Evolutionary conservation across 2,797 vertebrate species (phyloP).

Genomic region (Etheostoma perlongum): DNA sequence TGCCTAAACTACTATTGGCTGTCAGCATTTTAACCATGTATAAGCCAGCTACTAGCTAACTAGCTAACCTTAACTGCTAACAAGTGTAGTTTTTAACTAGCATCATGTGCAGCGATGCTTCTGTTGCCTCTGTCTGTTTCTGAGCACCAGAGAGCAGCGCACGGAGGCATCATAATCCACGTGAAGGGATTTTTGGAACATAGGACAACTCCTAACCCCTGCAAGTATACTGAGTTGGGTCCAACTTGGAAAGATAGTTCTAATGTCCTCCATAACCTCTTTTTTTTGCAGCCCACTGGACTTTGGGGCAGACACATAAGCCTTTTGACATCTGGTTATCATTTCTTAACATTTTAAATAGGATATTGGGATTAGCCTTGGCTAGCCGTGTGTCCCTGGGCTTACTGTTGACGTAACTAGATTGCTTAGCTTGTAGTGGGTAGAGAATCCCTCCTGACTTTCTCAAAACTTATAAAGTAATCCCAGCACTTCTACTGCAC

Average conservation of each 20-base stretch:
- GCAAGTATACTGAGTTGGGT: constrained; percentile 43
- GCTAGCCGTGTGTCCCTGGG: constrained; percentile 37
- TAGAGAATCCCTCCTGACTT: constrained; percentile 64
- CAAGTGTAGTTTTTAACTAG: too few relatives aligned
- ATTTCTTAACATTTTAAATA: constrained; percentile 68
- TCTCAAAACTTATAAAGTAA: constrained; percentile 68
- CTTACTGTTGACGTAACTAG: constrained; percentile 50
- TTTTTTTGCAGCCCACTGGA: constrained; percentile 41
- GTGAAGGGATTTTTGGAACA: constrained; percentile 18
- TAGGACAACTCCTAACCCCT: constrained; percentile 36
- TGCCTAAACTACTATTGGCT: too few relatives aligned
- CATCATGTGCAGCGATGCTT: too few relatives aligned
- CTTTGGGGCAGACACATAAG: constrained; percentile 52
- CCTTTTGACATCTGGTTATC: constrained; percentile 73
- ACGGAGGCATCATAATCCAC: too few relatives aligned
- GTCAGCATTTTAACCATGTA: too few relatives aligned
- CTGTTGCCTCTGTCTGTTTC: too few relatives aligned
- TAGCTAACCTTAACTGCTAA: too few relatives aligned
- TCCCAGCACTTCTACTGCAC: constrained; percentile 62
- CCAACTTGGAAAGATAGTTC: constrained; percentile 23
- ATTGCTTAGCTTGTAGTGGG: constrained; percentile 51
- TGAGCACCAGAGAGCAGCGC: too few relatives aligned
- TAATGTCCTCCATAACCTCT: constrained; percentile 37
- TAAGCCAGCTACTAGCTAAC: too few relatives aligned
- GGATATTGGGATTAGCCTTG: constrained; percentile 67